phyloP scores from a whole-genome alignment of 2,113 vertebrate genomes.

The Lynx canadensis region DNA sequence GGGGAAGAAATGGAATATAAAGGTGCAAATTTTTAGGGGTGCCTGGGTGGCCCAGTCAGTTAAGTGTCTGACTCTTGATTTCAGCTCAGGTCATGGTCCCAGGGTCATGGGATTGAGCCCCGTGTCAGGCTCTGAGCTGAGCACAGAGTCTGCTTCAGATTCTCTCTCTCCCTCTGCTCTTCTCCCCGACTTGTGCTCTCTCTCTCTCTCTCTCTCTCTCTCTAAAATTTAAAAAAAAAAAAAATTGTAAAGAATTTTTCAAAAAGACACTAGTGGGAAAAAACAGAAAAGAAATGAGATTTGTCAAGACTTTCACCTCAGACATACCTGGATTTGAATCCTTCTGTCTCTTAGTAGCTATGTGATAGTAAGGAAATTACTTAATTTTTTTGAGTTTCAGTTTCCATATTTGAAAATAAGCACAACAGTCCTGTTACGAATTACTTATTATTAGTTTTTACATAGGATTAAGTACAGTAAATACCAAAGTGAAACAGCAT shows the following conservation, averaged over 20 bases:
- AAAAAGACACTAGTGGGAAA: background rate
- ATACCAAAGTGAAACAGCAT: background rate
- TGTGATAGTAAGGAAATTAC: background rate
- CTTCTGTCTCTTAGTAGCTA: background rate
- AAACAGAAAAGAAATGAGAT: background rate
- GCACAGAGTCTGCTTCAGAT: too few species aligned
- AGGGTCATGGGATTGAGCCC: too few species aligned
- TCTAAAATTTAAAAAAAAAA: too few species aligned
- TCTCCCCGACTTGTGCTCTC: too few species aligned
- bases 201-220: too few species aligned
- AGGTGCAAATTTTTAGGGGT: background rate
- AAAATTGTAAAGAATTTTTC: background rate
- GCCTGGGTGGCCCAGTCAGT: too few species aligned
- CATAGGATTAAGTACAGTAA: background rate
- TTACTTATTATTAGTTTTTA: background rate
- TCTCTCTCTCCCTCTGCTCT: too few species aligned
- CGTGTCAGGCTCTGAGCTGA: too few species aligned
- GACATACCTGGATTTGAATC: background rate
- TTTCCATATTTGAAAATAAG: constrained; percentile 53
- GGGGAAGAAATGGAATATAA: background rate
- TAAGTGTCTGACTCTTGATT: too few species aligned
- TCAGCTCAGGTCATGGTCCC: too few species aligned
- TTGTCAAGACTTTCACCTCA: background rate
- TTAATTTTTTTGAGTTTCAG: constrained; percentile 19
- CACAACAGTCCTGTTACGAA: background rate